Evolutionary conservation across 2,888 invertebrate genomes (phyloP), one percentile per base, ranked within the genome.

Genomic region (Zaprionus lineosus): DNA sequence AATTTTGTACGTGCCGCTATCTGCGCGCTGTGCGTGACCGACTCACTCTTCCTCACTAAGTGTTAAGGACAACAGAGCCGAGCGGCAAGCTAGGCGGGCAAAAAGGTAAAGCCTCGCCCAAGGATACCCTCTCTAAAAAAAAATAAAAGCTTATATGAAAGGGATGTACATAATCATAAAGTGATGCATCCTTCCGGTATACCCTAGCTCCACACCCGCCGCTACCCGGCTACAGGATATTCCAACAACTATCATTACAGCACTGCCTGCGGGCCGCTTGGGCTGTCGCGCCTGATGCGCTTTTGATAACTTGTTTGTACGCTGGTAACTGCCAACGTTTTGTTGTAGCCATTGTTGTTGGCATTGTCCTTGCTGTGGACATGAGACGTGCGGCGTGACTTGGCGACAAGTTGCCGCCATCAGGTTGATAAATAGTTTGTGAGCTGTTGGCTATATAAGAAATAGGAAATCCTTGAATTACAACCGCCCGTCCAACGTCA

Each of bases 261-360:
- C 56, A 59, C 52, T 50, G 53, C 41, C 63, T 51, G 40, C 51
- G 52, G 36, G 46, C 37, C 31, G 36, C 28, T 55, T 43, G 52
- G 58, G 63, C 60, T 39, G 74, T 53, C 51, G 43, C 56, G 41
- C 31, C 47, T 67, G 74, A 84, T 78, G 78, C 61, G 78, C 83
- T 84, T 77, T 84, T 81, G 78, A 78, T 77, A 78, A 77, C 82
- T 77, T 84, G 67, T 74, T 81, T 77, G 65, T 71, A 44, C 31
- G 36, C 26, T 52, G 15, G 6, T 26, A 34, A 51, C 51, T 39
- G 33, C 51, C 37, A 70, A 36, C 36, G 57, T 55, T 60, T 15
- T 60, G 48, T 61, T 64, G 41, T 56, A 39, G 37, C 28, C 39
- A 26, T 39, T 43, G 33, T 34, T 36, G 37, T 34, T 24, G 31